phyloP scores from a whole-genome alignment of 37 sponge, comb jelly and placozoan genomes.

The Agelas oroides region DNA sequence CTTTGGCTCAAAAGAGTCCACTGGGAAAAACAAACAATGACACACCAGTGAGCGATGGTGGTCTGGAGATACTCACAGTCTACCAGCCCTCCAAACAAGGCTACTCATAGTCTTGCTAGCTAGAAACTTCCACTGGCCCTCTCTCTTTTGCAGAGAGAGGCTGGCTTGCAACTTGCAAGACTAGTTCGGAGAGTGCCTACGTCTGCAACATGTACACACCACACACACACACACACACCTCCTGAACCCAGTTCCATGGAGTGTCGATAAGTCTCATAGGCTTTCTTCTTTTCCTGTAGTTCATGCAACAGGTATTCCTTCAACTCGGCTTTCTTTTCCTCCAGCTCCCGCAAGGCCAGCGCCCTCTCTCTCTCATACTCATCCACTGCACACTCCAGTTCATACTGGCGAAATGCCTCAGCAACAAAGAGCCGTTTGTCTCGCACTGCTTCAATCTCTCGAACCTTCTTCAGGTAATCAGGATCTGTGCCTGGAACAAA shows the following conservation, averaged over 20 bases:
- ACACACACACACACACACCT: no score
- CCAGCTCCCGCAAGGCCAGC: conserved; percentile 62
- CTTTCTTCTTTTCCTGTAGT: conserved; percentile 77
- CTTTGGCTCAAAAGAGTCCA: conserved; percentile 76
- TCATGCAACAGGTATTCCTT: conserved; percentile 76
- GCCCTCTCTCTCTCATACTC: conserved; percentile 77
- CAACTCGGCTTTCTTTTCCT: conserved; percentile 72
- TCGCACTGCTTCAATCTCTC: conserved; percentile 28
- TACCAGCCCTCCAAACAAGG: no score
- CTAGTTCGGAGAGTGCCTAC: no score
- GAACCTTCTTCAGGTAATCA: conserved; percentile 48
- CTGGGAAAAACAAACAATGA: not conserved
- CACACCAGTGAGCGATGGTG: no score
- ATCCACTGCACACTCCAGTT: conserved; percentile 48
- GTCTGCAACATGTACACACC: no score
- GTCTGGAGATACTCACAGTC: not conserved
- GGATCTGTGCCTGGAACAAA: conserved; percentile 40
- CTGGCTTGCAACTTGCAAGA: no score
- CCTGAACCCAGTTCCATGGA: conserved; percentile 64
- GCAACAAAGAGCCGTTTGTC: conserved; percentile 70
- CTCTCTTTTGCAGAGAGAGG: no score
- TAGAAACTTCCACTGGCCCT: no score
- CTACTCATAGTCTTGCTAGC: not conserved
- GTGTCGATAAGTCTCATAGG: conserved; percentile 46
- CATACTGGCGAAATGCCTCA: conserved; percentile 44